Evolutionary conservation across 2,888 invertebrate genomes (phyloP), one percentile per base, ranked within the genome.

Genomic region (Saturnia japonica): DNA sequence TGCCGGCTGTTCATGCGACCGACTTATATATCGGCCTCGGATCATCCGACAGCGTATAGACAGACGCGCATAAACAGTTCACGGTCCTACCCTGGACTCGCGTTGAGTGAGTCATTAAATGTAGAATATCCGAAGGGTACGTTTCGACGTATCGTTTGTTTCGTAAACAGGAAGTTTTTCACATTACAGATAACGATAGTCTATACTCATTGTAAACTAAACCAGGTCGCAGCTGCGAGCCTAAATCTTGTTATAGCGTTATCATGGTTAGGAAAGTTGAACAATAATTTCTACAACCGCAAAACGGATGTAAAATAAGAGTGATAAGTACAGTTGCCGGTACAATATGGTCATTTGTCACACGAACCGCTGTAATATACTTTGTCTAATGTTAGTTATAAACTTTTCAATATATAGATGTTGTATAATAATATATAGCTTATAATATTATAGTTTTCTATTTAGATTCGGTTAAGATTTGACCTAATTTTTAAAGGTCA

Each of bases 1-100:
- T 91, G 90, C 85, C 91, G 89, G 90, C 88, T 90, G 88, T 83
- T 87, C 88, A 82, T 82, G 83, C 81, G 84, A 85, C 79, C 82
- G 83, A 84, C 85, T 93, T 94, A 91, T 93, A 94, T 93, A 93
- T 88, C 89, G 92, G 92, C 93, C 93, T 94, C 93, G 93, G 86
- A 86, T 89, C 91, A 90, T 91, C 92, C 90, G 90, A 86, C 89
- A 83, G 84, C 88, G 83, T 80, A 87, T 85, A 86, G 86, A 88
- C 80, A 81, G 79, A 83, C 84, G 85, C 88, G 89, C 84, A 82
- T 80, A 87, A 84, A 86, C 80, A 89, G 93, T 93, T 94, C 93
- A 94, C 88, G 93, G 93, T 88, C 90, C 77, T 84, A 86, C 90
- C 90, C 93, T 90, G 93, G 92, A 91, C 83, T 84, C 84, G 84